A percentile compares a stretch with the other conserved stretches of the same genome.
These are phyloP conservation scores for Platyscapa corneri DNA, from an alignment of 1,140 invertebrate species.

Conservation along the genomic window DNA sequence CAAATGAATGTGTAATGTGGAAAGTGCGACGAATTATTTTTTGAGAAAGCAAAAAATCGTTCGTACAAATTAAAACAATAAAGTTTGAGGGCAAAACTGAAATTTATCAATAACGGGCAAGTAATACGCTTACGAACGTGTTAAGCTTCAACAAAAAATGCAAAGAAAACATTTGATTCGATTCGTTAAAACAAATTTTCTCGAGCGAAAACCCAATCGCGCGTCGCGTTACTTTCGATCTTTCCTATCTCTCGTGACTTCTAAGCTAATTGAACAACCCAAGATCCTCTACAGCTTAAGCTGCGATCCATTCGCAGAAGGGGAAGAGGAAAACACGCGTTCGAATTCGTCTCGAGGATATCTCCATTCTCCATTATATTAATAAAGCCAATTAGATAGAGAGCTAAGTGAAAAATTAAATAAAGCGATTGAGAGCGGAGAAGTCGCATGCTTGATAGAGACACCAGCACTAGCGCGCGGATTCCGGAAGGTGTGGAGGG, in stretches of 20 bases:
- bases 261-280: not conserved
- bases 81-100: not conserved
- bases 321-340: not conserved
- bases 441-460: not conserved
- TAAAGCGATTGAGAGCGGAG: not conserved
- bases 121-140: not conserved
- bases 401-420: not conserved
- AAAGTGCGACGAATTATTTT: conserved; percentile 5
- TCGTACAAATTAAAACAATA: conserved; percentile 28
- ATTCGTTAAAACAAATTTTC: conserved; percentile 2
- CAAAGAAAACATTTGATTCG: not conserved
- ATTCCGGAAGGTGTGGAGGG: not conserved
- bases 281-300: not conserved
- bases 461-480: not conserved
- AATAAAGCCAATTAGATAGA: not conserved
- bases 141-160: not conserved
- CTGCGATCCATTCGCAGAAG: too few relatives aligned
- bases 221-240: not conserved
- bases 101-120: conserved; percentile 5
- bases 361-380: not conserved
- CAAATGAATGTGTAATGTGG: conserved; percentile 1
- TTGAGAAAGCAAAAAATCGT: conserved; percentile 2
- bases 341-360: not conserved
- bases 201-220: not conserved
- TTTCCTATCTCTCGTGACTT: not conserved